A percentile compares a stretch with the other conserved stretches of the same genome.
These are phyloP conservation scores for Gyps fulvus DNA, from an alignment of 2,113 vertebrate species.

Conservation along the genomic window DNA sequence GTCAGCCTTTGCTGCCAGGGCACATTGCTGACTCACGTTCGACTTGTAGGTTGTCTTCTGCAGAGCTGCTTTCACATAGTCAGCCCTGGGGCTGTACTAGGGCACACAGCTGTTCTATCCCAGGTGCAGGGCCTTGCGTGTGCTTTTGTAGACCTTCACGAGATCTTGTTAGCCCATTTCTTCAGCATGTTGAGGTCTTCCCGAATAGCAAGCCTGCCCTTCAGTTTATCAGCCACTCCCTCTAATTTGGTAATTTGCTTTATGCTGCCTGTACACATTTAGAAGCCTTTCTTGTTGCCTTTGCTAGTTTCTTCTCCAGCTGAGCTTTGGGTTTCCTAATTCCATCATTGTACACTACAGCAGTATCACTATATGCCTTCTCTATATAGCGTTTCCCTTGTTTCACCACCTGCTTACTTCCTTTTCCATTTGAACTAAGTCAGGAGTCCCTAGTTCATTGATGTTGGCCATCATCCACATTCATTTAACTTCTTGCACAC, in stretches of 20 bases:
- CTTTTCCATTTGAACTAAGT: background rate
- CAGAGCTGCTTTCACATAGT: background rate
- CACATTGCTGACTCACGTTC: background rate
- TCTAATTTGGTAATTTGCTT: background rate
- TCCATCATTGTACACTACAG: background rate
- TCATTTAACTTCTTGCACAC: background rate
- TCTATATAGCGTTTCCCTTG: accelerated
- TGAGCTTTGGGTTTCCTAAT: background rate
- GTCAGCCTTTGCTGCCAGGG: background rate
- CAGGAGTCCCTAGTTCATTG: background rate
- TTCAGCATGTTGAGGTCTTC: accelerated
- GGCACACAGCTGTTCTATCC: background rate
- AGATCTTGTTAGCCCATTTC: background rate
- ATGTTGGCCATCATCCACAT: background rate
- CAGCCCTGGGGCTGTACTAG: background rate
- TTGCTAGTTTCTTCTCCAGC: background rate
- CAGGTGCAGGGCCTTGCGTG: background rate
- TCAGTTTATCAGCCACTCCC: background rate
- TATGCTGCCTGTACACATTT: background rate
- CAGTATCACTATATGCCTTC: background rate
- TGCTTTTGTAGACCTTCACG: background rate
- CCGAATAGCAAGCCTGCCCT: background rate
- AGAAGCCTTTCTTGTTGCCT: background rate
- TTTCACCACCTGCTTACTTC: background rate
- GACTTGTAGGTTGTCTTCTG: background rate